Percentiles rank a stretch among this genome's conserved stretches.
These are phyloP conservation scores for Tolypeutes matacus DNA, from an alignment of 2,797 vertebrate species.

Conservation along the genomic window DNA sequence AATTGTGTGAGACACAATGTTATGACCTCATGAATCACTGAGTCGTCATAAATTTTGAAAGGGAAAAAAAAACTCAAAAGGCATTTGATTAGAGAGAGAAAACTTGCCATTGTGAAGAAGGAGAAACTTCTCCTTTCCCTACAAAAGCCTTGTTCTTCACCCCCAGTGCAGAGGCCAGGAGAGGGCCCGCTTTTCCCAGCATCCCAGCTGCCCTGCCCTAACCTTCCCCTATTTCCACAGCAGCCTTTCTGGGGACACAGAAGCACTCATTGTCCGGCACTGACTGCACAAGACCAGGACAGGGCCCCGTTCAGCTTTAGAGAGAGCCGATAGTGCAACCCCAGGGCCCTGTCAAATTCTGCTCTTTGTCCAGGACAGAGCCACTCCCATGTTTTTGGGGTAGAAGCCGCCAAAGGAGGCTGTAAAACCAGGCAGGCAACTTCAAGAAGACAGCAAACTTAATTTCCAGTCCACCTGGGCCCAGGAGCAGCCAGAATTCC, in stretches of 20 bases:
- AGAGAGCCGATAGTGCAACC: background rate
- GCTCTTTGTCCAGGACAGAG: background rate
- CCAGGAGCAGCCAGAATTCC: background rate
- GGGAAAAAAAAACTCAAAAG: background rate
- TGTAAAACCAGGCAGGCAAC: background rate
- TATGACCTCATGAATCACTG: background rate
- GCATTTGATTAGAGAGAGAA: background rate
- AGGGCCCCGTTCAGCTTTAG: background rate
- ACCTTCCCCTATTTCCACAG: conserved; percentile 8
- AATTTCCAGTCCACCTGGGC: background rate
- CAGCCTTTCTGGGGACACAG: conserved; percentile 24
- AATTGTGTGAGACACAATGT: background rate
- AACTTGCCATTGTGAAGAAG: conserved; percentile 37
- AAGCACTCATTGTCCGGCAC: conserved; percentile 56
- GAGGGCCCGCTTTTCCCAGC: conserved; percentile 10
- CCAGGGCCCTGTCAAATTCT: background rate
- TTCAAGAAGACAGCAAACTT: background rate
- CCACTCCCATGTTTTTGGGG: background rate
- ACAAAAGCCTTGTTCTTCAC: background rate
- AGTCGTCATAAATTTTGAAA: background rate
- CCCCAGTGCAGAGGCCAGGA: background rate
- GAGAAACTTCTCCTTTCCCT: background rate
- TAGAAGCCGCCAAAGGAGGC: background rate
- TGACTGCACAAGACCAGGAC: background rate
- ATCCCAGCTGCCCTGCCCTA: background rate